A percentile compares a stretch with the other conserved stretches of the same genome.
phyloP scores from a whole-genome alignment of 2,888 invertebrate genomes.

The Helobdella robusta region DNA sequence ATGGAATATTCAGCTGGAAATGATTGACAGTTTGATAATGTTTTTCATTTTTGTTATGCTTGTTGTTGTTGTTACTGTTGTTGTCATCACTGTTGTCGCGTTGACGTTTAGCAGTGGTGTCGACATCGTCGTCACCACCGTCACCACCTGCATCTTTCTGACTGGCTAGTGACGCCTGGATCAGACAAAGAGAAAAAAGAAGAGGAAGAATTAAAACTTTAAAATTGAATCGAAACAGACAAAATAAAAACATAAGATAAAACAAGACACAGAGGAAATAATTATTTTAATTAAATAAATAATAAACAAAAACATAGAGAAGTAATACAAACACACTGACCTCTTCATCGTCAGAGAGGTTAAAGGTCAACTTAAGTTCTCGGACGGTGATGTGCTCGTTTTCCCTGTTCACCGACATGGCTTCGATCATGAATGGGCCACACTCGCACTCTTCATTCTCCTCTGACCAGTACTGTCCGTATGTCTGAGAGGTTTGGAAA shows the following conservation, averaged over 20 bases:
- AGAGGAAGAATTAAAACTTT: too few relatives aligned
- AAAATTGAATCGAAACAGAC: too few relatives aligned
- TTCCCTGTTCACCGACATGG: slow-evolving; percentile 27
- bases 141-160: too few relatives aligned
- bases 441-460: slow-evolving; percentile 35
- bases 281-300: neutral
- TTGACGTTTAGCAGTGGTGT: neutral
- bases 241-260: too few relatives aligned
- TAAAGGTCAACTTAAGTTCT: slow-evolving; percentile 32
- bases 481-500: too few relatives aligned
- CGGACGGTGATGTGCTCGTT: slow-evolving; percentile 32
- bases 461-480: slow-evolving; percentile 36
- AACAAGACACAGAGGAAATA: too few relatives aligned
- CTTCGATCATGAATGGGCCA: slow-evolving; percentile 35
- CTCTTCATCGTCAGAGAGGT: neutral
- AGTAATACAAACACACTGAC: neutral
- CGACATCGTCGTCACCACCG: neutral
- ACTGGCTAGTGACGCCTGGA: too few relatives aligned
- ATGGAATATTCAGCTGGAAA: slow-evolving; percentile 31
- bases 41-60: neutral
- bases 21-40: slow-evolving; percentile 29
- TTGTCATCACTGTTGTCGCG: neutral
- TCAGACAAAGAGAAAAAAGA: too few relatives aligned
- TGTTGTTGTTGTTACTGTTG: neutral
- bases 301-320: neutral